Evolutionary conservation across 2,888 invertebrate genomes (phyloP).

Genomic region (Brassicogethes aeneus): DNA sequence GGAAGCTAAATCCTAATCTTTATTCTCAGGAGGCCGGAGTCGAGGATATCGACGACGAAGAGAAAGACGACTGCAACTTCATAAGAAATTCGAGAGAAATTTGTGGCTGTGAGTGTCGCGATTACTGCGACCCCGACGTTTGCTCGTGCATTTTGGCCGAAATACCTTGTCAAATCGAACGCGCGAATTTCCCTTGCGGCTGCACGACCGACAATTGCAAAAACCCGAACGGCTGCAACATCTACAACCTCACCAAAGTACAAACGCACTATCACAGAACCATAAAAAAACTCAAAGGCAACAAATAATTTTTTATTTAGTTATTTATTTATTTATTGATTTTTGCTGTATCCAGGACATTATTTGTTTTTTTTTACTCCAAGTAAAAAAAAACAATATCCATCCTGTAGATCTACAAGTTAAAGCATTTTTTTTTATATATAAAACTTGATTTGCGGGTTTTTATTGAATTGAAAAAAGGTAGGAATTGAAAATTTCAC

Average conservation of each 20-base stretch:
- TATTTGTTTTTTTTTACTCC: no score
- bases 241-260: slow-evolving; percentile 4
- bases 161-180: slow-evolving; percentile 6
- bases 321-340: no score
- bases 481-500: no score
- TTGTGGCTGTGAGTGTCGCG: slow-evolving; percentile 5
- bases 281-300: slow-evolving; percentile 1
- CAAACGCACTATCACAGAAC: slow-evolving; percentile 3
- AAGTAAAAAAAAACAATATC: no score
- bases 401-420: no score
- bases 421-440: no score
- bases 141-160: slow-evolving; percentile 5
- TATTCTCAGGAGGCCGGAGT: neutral
- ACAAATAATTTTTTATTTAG: neutral
- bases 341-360: no score
- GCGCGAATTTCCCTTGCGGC: slow-evolving; percentile 7
- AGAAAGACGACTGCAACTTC: neutral
- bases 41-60: neutral
- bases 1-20: no score
- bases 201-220: slow-evolving; percentile 6
- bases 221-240: slow-evolving; percentile 6
- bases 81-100: neutral
- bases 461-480: no score
- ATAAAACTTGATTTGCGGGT: no score
- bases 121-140: slow-evolving; percentile 8